Base-by-base conservation (phyloP, 2,113 vertebrate genomes). In the Cinclus mexicanus region DNA sequence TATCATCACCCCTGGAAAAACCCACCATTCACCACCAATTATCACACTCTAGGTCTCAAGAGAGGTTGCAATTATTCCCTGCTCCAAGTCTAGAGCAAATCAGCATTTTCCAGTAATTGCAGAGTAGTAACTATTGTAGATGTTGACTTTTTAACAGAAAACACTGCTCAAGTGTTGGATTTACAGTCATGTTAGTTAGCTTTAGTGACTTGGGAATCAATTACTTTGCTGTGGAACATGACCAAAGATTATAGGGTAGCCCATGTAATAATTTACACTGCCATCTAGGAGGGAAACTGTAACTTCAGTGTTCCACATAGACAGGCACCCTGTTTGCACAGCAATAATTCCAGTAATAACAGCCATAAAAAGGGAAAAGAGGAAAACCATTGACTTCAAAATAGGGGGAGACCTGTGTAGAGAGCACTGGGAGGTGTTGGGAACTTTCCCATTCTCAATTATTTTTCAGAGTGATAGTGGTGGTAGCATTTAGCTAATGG, bases 131-230 rank as follows among this genome's bases (percentile, higher is more conserved):
- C 90, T 92, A 25, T 80, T 63, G 93, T 92, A 93, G 93, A 90
- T 94, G 94, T 95, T 95, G 92, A 94, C 88, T 96, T 94, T 77
- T 93, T 90, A 96, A 94, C 82, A 96, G 92, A 83, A 94, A 97
- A 93, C 68, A 50, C 85, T 90, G 76, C 53, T 94, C 85, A 64
- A 87, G 72, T 83, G 57, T 94, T 89, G 94, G 92, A 95, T 96
- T 96, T 95, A 90, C 83, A 71, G 88, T 70, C 56, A 29, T 68
- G 85, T 94, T 96, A 81, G 94, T 96, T 95, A 96, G 72, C 86
- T 93, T 86, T 90, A 96, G 92, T 89, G 94, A 94, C 90, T 95
- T 89, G 94, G 80, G 89, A 96, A 96, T 96, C 93, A 95, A 96
- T 96, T 96, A 95, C 86, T 72, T 83, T 78, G 80, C 95, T 4